A percentile compares a stretch with the other conserved stretches of the same genome.
These are phyloP conservation scores for Drosophila kurseongensis DNA, from an alignment of 1,140 invertebrate genomes.

Conservation along the genomic window DNA sequence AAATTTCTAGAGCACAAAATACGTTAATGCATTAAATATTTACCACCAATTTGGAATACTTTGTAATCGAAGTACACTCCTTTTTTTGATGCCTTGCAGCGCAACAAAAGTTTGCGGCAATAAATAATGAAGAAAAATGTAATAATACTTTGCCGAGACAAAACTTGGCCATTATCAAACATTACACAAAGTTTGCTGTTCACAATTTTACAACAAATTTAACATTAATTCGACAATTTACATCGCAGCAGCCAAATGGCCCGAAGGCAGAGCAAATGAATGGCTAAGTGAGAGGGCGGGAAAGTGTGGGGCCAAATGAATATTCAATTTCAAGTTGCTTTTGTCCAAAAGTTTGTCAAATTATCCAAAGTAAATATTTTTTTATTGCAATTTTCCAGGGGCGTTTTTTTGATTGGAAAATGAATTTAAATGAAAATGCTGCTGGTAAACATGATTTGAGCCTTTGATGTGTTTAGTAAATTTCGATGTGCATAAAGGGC, in stretches of 20 bases:
- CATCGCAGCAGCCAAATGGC: constrained; percentile 46
- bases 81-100: constrained; percentile 13
- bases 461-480: neutral
- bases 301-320: constrained; percentile 52
- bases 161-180: constrained; percentile 76
- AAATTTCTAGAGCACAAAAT: constrained; percentile 4
- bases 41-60: constrained; percentile 47
- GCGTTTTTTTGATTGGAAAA: constrained; percentile 30
- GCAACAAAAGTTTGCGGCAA: constrained; percentile 47
- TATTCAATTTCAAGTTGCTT: constrained; percentile 66
- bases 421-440: constrained; percentile 6
- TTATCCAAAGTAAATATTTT: constrained; percentile 27
- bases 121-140: constrained; percentile 70
- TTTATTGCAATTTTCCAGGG: constrained; percentile 1
- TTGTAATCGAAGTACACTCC: constrained; percentile 41
- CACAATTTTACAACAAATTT: constrained; percentile 78
- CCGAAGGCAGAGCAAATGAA: constrained; percentile 28
- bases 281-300: constrained; percentile 13
- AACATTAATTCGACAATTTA: constrained; percentile 79
- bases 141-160: constrained; percentile 44
- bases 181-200: constrained; percentile 55
- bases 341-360: constrained; percentile 24
- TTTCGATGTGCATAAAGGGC: no score
- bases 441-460: neutral
- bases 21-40: constrained; percentile 56